Evolutionary conservation across 2,113 vertebrate species (phyloP).

Genomic region (Rousettus leschenaultii): DNA sequence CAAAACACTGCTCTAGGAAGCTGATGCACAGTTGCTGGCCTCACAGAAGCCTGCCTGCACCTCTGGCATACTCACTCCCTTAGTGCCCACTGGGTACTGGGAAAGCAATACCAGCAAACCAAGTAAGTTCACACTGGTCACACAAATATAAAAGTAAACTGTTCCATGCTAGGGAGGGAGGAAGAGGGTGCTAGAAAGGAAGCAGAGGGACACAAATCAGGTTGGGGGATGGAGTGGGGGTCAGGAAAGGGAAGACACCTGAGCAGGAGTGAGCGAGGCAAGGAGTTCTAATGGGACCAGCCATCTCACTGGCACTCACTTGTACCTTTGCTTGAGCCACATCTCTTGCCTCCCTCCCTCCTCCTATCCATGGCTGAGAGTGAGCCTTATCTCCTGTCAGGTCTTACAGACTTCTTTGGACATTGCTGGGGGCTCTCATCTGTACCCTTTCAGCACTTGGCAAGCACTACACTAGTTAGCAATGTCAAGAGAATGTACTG

Average conservation of each 20-base stretch:
- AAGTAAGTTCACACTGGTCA: not conserved
- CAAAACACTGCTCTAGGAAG: not conserved
- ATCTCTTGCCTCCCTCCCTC: too few relatives aligned
- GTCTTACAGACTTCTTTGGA: not conserved
- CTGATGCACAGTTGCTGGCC: not conserved
- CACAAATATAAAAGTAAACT: not conserved
- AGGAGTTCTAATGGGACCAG: too few relatives aligned
- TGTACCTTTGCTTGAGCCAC: not conserved
- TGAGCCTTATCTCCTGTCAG: not conserved
- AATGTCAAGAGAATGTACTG: not conserved
- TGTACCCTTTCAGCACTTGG: not conserved
- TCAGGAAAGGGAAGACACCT: not conserved
- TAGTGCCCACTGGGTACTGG: rapidly evolving
- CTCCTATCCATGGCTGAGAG: not conserved
- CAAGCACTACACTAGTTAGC: not conserved
- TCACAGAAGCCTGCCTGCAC: not conserved
- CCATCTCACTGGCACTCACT: too few relatives aligned
- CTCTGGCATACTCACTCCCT: rapidly evolving
- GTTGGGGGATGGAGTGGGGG: rapidly evolving
- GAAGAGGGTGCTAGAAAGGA: not conserved
- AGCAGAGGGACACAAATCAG: not conserved
- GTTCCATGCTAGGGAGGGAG: rapidly evolving
- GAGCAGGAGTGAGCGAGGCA: not conserved
- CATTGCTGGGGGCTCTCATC: not conserved
- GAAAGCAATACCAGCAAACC: not conserved